A percentile compares a stretch with the other conserved stretches of the same genome.
Evolutionary conservation across 2,888 invertebrate species (phyloP).

Genomic region (Nephrotoma flavescens): DNA sequence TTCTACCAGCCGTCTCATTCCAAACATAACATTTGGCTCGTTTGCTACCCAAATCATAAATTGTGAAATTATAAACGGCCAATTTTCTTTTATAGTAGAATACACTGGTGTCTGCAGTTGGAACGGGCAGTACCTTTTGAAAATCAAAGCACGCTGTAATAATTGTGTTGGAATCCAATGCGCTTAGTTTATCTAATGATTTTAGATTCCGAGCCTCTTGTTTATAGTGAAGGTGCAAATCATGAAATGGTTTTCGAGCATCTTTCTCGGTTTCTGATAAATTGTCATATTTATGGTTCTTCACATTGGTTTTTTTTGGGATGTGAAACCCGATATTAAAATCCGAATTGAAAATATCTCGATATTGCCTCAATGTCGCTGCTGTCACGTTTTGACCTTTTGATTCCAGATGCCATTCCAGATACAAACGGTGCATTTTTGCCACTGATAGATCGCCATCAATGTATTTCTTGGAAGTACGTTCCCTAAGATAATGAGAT

Average conservation of each 20-base stretch:
- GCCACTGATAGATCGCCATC: background rate
- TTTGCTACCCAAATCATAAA: background rate
- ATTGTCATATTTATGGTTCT: no score
- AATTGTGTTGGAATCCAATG: background rate
- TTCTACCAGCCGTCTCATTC: background rate
- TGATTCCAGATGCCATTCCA: background rate
- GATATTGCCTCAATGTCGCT: background rate
- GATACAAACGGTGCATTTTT: background rate
- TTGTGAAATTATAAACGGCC: background rate
- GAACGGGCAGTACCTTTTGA: background rate
- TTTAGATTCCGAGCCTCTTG: background rate
- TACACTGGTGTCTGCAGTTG: background rate
- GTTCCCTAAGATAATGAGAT: background rate
- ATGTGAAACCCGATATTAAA: background rate
- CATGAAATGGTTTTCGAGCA: no score
- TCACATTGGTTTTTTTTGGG: background rate
- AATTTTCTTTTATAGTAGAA: background rate
- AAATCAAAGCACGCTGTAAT: background rate
- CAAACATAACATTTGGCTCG: background rate
- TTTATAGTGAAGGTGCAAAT: background rate
- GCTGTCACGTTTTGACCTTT: background rate
- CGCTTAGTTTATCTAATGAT: background rate
- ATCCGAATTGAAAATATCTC: background rate
- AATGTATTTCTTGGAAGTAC: background rate
- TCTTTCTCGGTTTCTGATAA: no score